phyloP scores from a whole-genome alignment of 2,888 invertebrate genomes.

The Melanargia galathea region DNA sequence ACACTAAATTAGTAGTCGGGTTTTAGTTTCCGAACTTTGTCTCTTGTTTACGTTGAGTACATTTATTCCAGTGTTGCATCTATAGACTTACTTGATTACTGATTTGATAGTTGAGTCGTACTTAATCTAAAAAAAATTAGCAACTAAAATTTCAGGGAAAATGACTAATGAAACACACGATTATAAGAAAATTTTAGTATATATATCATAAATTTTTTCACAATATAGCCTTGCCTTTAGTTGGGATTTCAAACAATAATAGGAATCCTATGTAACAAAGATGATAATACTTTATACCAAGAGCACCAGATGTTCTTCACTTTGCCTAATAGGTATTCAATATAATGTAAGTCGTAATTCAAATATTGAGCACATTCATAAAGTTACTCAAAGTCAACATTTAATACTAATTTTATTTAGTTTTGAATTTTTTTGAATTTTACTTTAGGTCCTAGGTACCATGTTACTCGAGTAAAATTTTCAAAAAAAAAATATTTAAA shows the following conservation, averaged over 20 bases:
- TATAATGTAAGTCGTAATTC: not conserved
- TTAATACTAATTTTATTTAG: not conserved
- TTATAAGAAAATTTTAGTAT: slow-evolving; percentile 78
- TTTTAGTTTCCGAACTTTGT: no score
- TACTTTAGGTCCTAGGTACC: not conserved
- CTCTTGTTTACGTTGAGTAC: no score
- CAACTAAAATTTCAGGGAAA: slow-evolving; percentile 14
- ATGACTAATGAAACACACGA: slow-evolving; percentile 56
- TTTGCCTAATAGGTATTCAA: slow-evolving; percentile 9
- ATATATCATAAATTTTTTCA: slow-evolving; percentile 72
- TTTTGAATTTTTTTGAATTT: not conserved
- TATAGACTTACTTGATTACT: no score
- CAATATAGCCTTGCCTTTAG: slow-evolving; percentile 63
- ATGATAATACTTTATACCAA: slow-evolving; percentile 61
- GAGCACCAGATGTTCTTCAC: slow-evolving; percentile 54
- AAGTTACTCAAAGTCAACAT: slow-evolving; percentile 5
- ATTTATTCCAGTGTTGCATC: no score
- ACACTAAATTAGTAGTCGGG: no score
- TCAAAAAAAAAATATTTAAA: not conserved
- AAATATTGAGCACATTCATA: not conserved
- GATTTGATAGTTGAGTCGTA: not conserved
- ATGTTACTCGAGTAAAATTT: not conserved
- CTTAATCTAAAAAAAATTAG: not conserved
- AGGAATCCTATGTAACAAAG: slow-evolving; percentile 61
- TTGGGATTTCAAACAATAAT: slow-evolving; percentile 35